Conservation (phyloP, 2,797 vertebrate species). For the Spinus pinus region DNA sequence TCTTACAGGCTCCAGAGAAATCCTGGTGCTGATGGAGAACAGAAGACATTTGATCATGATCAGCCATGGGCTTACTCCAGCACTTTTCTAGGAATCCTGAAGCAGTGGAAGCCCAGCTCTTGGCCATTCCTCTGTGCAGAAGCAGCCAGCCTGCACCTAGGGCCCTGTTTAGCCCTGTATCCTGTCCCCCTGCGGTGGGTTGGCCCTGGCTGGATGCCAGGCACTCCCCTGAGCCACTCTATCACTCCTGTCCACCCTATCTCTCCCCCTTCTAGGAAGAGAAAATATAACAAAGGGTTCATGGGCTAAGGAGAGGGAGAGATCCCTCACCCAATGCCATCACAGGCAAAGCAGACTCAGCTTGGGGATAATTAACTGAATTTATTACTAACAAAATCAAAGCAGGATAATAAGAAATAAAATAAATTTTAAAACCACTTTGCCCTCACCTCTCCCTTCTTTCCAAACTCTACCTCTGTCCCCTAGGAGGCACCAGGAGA, state of each 20-base stretch:
- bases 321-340: neutral
- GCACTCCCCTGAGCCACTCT: neutral
- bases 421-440: neutral
- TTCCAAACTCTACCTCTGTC: neutral
- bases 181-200: neutral
- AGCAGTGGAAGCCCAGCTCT: neutral
- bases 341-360: neutral
- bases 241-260: neutral
- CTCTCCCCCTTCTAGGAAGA: too few relatives aligned
- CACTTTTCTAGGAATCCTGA: neutral
- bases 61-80: neutral
- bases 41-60: neutral
- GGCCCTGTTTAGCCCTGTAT: accelerated
- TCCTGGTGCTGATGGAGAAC: neutral
- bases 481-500: neutral
- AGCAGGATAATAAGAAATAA: neutral
- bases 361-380: neutral
- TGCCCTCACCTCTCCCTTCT: neutral
- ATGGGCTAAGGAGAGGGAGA: neutral
- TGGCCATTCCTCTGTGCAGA: neutral
- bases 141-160: neutral
- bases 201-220: neutral
- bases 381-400: neutral
- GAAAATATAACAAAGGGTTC: neutral
- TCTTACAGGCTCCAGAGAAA: neutral